Base-by-base conservation (phyloP, 2,888 invertebrate genomes). In the Anthophora plumipes region DNA sequence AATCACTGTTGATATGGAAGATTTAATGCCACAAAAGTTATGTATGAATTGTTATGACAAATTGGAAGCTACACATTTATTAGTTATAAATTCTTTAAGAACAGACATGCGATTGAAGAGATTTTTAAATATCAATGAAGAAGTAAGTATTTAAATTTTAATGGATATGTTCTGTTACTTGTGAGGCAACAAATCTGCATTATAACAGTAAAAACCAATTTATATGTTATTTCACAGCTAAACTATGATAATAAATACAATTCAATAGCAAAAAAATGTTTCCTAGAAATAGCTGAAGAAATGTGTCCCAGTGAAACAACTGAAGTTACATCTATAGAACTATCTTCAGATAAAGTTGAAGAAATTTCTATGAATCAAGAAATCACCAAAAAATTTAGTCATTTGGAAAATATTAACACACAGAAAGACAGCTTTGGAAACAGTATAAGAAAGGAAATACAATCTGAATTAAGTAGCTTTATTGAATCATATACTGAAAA, bases 101-200 rank as follows among this genome's bases (percentile, higher is more conserved):
- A 89, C 91, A 6, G 91, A 91, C 60, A 88, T 90, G 48, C 85
- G 83, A 54, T 84, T 91, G 14, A 87, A 85, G 48, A 88, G 80
- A 63, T 87, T 84, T 71, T 69, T 91, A 6, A 90, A 91, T 77
- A 84, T 90, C 20, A 85, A 85, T 8, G 73, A 61, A 54, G 83
- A 81, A 70, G 91, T 91, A 80, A 83, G 80, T 79, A 60, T 39
- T 20, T 67, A 73, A n/a, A 41, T 63, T 63, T 63, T 64, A 52
- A 1, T 8, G 4, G 1, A 12, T 14, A n/a, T 50, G 9, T 22
- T 61, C 12, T 55, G 14, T 2, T 52, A 57, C 1, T 50, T 12
- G 37, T 48, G 0, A 14, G 6, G n/a, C 12, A 31, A 1, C 1
- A 25, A 57, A 25, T 1, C 31, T n/a, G 1, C 31, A 68, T 31